phyloP scores from a whole-genome alignment of 2,797 vertebrate genomes.

The Sebastes alutus region DNA sequence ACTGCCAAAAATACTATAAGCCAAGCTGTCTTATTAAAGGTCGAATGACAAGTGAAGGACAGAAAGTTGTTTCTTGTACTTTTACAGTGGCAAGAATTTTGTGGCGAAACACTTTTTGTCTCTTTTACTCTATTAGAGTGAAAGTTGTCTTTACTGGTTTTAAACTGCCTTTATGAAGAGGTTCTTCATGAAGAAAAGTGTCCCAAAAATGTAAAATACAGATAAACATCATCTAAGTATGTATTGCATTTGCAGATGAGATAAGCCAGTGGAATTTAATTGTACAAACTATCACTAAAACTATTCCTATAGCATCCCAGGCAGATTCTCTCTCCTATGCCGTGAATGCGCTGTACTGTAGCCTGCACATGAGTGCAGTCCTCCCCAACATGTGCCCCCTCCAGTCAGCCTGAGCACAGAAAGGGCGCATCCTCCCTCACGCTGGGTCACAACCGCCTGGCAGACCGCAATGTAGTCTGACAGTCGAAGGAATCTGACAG shows the following conservation, averaged over 20 bases:
- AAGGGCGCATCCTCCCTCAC: background rate
- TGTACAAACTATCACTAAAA: background rate
- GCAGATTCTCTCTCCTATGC: background rate
- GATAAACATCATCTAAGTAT: background rate
- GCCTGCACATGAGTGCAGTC: conserved; percentile 35
- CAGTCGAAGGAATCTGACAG: conserved; percentile 60
- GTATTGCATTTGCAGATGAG: background rate
- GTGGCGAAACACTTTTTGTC: background rate
- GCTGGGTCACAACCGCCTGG: conserved; percentile 45
- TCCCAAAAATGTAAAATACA: background rate
- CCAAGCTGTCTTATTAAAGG: conserved; percentile 56
- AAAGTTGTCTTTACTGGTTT: background rate
- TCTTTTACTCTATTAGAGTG: background rate
- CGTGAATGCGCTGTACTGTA: background rate
- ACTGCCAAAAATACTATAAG: conserved; percentile 53
- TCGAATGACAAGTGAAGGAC: conserved; percentile 37
- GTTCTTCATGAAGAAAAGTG: background rate
- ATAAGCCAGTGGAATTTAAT: background rate
- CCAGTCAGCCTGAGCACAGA: background rate
- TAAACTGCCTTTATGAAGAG: background rate
- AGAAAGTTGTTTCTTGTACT: conserved; percentile 5
- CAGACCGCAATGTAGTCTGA: conserved; percentile 44
- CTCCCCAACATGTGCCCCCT: conserved; percentile 6
- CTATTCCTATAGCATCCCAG: background rate
- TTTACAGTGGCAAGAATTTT: background rate